These are phyloP conservation scores for Corythornis cristatus DNA, from an alignment of 2,113 vertebrate genomes.

Conservation along the genomic window DNA sequence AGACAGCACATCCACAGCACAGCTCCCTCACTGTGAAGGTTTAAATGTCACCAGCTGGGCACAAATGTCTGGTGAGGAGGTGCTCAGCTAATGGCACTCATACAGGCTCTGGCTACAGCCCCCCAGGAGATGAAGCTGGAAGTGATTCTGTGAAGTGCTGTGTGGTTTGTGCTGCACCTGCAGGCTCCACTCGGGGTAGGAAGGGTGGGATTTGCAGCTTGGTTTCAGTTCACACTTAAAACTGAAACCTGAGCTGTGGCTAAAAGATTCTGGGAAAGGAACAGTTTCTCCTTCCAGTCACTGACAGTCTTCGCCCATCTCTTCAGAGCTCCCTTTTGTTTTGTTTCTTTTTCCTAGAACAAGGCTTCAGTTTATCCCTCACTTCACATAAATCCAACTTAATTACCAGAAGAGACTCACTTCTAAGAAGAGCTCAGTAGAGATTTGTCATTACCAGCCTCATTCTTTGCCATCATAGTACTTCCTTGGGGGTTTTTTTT, in stretches of 20 bases:
- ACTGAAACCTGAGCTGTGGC: conserved; percentile 1
- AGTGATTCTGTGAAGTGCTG: not conserved
- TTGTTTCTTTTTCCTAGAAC: not conserved
- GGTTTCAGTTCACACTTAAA: not conserved
- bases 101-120: not conserved
- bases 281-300: conserved; percentile 5
- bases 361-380: not conserved
- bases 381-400: not conserved
- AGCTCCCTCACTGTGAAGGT: not conserved
- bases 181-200: not conserved
- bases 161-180: not conserved
- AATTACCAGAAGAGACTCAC: not conserved
- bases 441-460: not conserved
- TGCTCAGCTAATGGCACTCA: not conserved
- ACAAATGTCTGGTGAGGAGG: rapidly evolving
- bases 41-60: not conserved
- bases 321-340: not conserved
- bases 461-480: not conserved
- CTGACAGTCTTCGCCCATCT: not conserved
- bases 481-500: not conserved
- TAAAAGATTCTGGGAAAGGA: conserved; percentile 27
- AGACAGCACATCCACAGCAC: not conserved
- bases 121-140: not conserved
- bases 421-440: not conserved
- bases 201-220: not conserved